Evolutionary conservation across 2,888 invertebrate genomes (phyloP).

Genomic region (Coremacera marginata): DNA sequence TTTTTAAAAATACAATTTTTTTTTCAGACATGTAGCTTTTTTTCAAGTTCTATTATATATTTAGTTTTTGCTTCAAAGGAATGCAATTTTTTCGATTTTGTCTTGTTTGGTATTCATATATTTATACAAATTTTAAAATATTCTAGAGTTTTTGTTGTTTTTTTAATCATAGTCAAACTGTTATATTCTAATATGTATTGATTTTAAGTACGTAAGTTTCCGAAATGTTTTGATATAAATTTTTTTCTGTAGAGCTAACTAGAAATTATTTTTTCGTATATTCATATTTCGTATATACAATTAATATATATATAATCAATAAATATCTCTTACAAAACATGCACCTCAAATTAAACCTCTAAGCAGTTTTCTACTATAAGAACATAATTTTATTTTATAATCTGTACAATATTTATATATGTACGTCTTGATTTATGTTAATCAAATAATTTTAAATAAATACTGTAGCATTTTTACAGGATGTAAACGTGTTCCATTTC

Average conservation of each 20-base stretch:
- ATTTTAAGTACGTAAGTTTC: constrained; percentile 13
- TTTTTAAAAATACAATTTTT: constrained; percentile 3
- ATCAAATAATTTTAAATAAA: not conserved
- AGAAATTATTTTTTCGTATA: constrained; percentile 25
- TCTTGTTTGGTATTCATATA: constrained; percentile 28
- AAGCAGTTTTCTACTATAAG: not conserved
- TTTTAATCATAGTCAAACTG: constrained; percentile 9
- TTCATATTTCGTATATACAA: not conserved
- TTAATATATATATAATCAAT: not conserved
- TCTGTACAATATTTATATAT: not conserved
- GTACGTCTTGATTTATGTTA: no score
- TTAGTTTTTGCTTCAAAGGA: constrained; percentile 50
- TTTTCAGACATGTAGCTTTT: constrained; percentile 18
- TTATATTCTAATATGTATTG: not conserved
- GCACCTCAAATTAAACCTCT: not conserved
- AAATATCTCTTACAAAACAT: not conserved
- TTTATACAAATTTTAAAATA: constrained; percentile 8
- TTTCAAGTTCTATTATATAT: constrained; percentile 44
- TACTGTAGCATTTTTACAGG: not conserved
- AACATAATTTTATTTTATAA: not conserved
- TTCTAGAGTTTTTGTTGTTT: not conserved
- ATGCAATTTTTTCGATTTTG: constrained; percentile 47
- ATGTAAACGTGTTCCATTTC: not conserved
- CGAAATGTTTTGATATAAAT: constrained; percentile 6
- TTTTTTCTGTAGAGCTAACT: constrained; percentile 24